Evolutionary conservation across 2,888 invertebrate genomes (phyloP).

Genomic region (Tryphoninae sp.): DNA sequence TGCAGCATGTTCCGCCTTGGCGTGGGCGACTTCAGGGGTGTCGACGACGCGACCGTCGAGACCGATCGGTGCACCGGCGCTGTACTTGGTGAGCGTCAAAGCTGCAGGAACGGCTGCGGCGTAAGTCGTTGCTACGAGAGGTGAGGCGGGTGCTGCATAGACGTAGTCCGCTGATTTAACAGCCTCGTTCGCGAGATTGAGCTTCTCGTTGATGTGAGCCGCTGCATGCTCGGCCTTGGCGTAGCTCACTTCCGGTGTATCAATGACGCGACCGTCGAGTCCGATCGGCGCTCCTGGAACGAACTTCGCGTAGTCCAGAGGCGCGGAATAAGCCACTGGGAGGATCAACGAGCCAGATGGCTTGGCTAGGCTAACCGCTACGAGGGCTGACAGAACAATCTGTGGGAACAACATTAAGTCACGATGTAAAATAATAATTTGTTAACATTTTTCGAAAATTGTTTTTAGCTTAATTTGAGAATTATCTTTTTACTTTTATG

Average conservation of each 20-base stretch:
- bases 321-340: conserved; percentile 24
- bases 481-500: conserved; percentile 1
- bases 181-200: conserved; percentile 70
- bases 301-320: conserved; percentile 60
- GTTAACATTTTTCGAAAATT: background rate
- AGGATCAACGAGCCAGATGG: conserved; percentile 41
- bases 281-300: conserved; percentile 70
- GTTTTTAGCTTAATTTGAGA: background rate
- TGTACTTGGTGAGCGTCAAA: conserved; percentile 51
- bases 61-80: conserved; percentile 74
- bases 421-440: background rate
- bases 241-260: conserved; percentile 71
- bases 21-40: conserved; percentile 77
- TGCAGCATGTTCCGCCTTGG: conserved; percentile 78
- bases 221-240: conserved; percentile 73
- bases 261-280: conserved; percentile 69
- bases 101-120: conserved; percentile 38
- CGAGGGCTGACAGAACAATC: conserved; percentile 68
- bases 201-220: conserved; percentile 72
- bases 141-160: conserved; percentile 48
- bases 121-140: conserved; percentile 43
- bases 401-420: conserved; percentile 34
- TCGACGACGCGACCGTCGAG: conserved; percentile 78
- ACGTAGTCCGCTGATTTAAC: conserved; percentile 67
- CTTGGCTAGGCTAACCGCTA: conserved; percentile 68